These are phyloP conservation scores for Trissonchulus sp. DNA, from an alignment of 2,888 invertebrate genomes.

Conservation along the genomic window DNA sequence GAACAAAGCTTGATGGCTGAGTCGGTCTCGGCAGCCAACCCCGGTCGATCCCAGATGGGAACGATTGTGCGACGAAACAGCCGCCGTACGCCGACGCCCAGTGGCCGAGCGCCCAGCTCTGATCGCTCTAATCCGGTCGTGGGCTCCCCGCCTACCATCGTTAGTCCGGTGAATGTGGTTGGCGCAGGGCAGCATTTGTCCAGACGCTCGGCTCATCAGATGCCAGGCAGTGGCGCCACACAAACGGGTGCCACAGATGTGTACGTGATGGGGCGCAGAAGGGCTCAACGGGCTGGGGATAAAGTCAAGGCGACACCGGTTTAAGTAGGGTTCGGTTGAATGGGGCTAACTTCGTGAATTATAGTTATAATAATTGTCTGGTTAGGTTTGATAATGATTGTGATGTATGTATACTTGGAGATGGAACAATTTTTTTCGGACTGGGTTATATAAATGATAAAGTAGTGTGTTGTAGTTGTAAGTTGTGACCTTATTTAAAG, in stretches of 20 bases:
- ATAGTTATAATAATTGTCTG: too few relatives aligned
- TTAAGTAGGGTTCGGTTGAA: too few relatives aligned
- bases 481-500: too few relatives aligned
- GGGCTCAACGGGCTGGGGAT: background rate
- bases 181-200: background rate
- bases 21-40: background rate
- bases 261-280: background rate
- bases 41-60: background rate
- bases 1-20: background rate
- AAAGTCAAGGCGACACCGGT: background rate
- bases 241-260: background rate
- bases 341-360: too few relatives aligned
- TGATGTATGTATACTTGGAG: too few relatives aligned
- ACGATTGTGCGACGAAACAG: background rate
- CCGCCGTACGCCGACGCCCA: background rate
- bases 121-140: background rate
- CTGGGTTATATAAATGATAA: too few relatives aligned
- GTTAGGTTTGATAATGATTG: too few relatives aligned
- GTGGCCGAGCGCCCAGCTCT: background rate
- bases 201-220: background rate
- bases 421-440: too few relatives aligned
- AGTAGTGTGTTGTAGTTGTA: too few relatives aligned
- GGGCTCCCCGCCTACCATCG: background rate
- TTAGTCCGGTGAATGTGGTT: background rate
- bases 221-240: too few relatives aligned